Evolutionary conservation across 1,140 invertebrate species (phyloP).

Genomic region (Sinonovacula constricta): DNA sequence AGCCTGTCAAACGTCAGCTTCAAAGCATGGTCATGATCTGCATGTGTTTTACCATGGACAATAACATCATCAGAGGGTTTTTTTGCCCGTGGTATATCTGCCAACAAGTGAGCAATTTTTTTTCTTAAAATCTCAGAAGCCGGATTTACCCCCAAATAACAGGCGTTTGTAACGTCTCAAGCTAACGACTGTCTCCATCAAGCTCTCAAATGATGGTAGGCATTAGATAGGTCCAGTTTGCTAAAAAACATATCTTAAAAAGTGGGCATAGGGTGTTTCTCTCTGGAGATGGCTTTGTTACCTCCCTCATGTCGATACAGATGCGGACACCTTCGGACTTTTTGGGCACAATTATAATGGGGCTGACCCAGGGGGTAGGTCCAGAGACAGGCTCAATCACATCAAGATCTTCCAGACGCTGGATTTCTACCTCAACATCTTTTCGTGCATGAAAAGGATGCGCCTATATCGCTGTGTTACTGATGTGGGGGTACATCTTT

Average conservation of each 20-base stretch:
- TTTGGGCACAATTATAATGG: no score
- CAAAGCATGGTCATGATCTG: constrained; percentile 30
- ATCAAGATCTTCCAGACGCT: no score
- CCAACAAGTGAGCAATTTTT: constrained; percentile 11
- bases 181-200: constrained; percentile 7
- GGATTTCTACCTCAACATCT: no score
- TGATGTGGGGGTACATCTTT: no score
- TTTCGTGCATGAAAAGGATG: no score
- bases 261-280: constrained; percentile 18
- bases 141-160: constrained; percentile 11
- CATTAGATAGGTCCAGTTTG: constrained; percentile 14
- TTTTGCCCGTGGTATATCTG: constrained; percentile 33
- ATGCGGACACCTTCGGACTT: constrained; percentile 20
- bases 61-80: constrained; percentile 58
- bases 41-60: constrained; percentile 47
- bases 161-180: constrained; percentile 7
- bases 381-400: no score
- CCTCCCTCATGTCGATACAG: constrained; percentile 30
- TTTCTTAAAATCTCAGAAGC: constrained; percentile 8
- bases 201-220: constrained; percentile 29
- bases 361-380: constrained; percentile 20
- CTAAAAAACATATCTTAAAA: constrained; percentile 20
- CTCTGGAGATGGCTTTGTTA: no score
- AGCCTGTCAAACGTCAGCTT: constrained; percentile 44
- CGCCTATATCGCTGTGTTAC: no score